Evolutionary conservation across 2,888 invertebrate genomes (phyloP).

Genomic region (Amphimallon solstitiale): DNA sequence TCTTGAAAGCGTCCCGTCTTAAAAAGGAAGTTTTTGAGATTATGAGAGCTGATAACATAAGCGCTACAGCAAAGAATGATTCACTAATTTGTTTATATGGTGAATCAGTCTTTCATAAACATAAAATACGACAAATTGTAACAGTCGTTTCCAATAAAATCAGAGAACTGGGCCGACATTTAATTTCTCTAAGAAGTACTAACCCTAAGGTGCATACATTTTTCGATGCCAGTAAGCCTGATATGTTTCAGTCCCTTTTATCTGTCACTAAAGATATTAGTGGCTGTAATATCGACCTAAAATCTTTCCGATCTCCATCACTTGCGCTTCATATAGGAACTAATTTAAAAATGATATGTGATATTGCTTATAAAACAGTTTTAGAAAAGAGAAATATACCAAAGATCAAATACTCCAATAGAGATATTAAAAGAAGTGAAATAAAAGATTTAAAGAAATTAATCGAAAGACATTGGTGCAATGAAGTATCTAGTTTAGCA

Average conservation of each 20-base stretch:
- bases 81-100: conserved; percentile 41
- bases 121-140: conserved; percentile 41
- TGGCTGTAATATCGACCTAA: conserved; percentile 34
- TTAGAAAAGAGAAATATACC: conserved; percentile 36
- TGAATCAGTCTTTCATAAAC: conserved; percentile 39
- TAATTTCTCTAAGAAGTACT: conserved; percentile 28
- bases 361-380: conserved; percentile 32
- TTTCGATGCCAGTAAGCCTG: conserved; percentile 38
- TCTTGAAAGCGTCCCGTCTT: conserved; percentile 27
- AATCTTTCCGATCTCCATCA: conserved; percentile 38
- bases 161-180: conserved; percentile 39
- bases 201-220: conserved; percentile 17
- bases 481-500: conserved; percentile 40
- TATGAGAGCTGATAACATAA: conserved; percentile 41
- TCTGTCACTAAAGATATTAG: conserved; percentile 37
- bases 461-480: conserved; percentile 40
- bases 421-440: conserved; percentile 34
- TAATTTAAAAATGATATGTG: conserved; percentile 32
- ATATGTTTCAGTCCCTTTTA: conserved; percentile 29
- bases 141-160: conserved; percentile 40
- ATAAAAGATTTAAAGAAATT: conserved; percentile 39
- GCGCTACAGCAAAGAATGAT: conserved; percentile 36
- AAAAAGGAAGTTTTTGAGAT: conserved; percentile 40
- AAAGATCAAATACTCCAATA: conserved; percentile 31
- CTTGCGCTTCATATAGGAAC: conserved; percentile 38